These are phyloP conservation scores for Gymnobelideus leadbeateri DNA, from an alignment of 2,113 vertebrate species.

Conservation along the genomic window DNA sequence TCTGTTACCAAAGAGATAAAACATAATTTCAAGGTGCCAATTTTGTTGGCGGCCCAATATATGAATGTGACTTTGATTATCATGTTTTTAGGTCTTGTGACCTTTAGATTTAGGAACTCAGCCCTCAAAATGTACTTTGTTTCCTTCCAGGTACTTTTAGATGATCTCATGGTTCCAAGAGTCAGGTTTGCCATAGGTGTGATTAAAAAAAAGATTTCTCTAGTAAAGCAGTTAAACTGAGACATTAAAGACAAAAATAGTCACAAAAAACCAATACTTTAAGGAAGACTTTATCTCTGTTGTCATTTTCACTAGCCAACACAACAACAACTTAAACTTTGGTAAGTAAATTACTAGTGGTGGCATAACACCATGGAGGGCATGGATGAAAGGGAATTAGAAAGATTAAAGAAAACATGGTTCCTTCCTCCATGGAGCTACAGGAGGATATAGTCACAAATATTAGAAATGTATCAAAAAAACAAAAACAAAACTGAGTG, in stretches of 20 bases:
- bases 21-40: neutral
- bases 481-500: no score
- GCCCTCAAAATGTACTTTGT: neutral
- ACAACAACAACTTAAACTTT: neutral
- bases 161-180: neutral
- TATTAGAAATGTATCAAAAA: neutral
- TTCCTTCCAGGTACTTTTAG: neutral
- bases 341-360: neutral
- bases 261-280: neutral
- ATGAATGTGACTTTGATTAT: neutral
- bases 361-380: neutral
- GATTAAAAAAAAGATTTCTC: neutral
- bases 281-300: neutral
- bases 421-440: neutral
- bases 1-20: neutral
- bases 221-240: neutral
- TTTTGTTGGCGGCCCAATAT: neutral
- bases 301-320: neutral
- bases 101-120: neutral
- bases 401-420: neutral
- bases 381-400: neutral
- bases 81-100: neutral
- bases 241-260: neutral
- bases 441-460: neutral
- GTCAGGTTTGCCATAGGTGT: neutral